These are phyloP conservation scores for Platichthys stellatus DNA, from an alignment of 2,113 vertebrate species.

Conservation along the genomic window DNA sequence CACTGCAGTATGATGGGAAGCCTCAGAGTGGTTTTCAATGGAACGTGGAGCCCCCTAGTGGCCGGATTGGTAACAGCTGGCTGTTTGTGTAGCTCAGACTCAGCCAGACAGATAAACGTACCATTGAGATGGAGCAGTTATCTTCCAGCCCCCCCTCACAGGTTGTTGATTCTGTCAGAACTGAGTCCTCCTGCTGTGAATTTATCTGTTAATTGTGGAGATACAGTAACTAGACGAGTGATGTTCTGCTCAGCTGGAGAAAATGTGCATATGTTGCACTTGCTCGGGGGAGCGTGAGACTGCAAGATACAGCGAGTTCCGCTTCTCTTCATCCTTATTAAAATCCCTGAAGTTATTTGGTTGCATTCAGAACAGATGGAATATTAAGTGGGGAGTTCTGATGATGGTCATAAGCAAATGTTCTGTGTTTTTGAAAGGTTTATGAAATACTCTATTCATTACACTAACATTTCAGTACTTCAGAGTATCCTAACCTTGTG, in stretches of 20 bases:
- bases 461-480: too few species aligned
- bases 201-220: conserved; percentile 35
- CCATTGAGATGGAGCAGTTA: background rate
- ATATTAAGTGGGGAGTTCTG: background rate
- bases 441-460: too few species aligned
- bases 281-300: background rate
- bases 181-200: background rate
- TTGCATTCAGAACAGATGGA: background rate
- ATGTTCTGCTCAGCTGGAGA: conserved; percentile 33
- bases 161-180: conserved; percentile 12
- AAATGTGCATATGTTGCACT: conserved; percentile 1
- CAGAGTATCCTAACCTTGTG: background rate
- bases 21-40: conserved; percentile 5
- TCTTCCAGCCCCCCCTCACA: background rate
- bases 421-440: too few species aligned
- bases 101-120: background rate
- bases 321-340: background rate
- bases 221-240: conserved; percentile 24
- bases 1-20: conserved; percentile 68
- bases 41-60: conserved; percentile 64
- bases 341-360: background rate
- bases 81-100: conserved; percentile 10
- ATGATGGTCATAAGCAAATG: background rate
- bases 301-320: background rate
- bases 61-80: conserved; percentile 47